Evolutionary conservation across 2,113 vertebrate genomes (phyloP).

Genomic region (Merops nubicus): DNA sequence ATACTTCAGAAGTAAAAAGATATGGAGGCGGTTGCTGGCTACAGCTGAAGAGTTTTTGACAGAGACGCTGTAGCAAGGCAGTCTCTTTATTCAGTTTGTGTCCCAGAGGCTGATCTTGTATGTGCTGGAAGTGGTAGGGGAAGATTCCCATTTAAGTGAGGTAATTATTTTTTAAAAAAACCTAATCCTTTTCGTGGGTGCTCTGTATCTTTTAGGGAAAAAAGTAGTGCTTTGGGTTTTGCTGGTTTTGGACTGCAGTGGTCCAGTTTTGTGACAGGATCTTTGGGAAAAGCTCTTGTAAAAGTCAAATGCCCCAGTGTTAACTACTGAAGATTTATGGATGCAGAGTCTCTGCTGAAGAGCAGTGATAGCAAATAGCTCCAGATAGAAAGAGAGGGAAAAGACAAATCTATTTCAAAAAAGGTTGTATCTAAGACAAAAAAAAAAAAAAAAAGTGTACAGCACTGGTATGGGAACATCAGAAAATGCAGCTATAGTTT

Average conservation of each 20-base stretch:
- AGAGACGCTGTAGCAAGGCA: neutral
- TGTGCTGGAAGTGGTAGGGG: accelerated
- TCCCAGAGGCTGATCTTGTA: neutral
- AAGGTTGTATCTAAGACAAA: neutral
- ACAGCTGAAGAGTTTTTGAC: neutral
- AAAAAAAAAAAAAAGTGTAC: neutral
- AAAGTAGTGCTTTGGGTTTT: neutral
- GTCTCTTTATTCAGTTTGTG: neutral
- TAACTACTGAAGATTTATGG: neutral
- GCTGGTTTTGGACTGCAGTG: neutral
- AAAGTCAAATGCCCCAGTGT: neutral
- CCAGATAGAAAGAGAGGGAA: neutral
- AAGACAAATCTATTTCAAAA: neutral
- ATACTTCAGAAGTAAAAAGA: neutral
- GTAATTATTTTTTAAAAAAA: neutral
- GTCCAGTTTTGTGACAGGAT: neutral
- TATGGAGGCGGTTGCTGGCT: accelerated
- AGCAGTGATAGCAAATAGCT: neutral
- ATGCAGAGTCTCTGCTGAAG: neutral
- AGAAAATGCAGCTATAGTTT: neutral
- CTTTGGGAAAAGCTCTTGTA: neutral
- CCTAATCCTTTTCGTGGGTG: neutral
- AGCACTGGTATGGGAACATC: neutral
- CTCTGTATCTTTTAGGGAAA: neutral
- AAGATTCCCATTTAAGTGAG: neutral